Conservation (phyloP, 2,113 vertebrate genomes). For the Halcyon senegalensis region DNA sequence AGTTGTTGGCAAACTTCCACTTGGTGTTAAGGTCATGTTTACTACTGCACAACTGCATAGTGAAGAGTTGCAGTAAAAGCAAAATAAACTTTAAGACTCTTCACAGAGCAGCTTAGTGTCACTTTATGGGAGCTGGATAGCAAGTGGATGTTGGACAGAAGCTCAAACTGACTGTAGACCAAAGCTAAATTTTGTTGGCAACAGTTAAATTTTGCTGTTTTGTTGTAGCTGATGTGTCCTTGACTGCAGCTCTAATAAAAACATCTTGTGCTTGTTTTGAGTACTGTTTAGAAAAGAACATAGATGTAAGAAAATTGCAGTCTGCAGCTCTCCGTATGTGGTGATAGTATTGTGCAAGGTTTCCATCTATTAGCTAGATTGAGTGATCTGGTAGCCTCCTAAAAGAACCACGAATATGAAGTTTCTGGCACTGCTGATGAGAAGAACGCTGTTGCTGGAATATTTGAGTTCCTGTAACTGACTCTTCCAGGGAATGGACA, state of each 20-base stretch:
- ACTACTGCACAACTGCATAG: constrained; percentile 19
- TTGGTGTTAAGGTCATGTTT: constrained; percentile 35
- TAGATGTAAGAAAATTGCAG: not conserved
- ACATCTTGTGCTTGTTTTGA: not conserved
- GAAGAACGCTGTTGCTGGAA: not conserved
- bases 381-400: not conserved
- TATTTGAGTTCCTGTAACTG: not conserved
- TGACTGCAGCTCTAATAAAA: constrained; percentile 18
- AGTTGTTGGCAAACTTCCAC: constrained; percentile 46
- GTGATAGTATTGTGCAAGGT: not conserved
- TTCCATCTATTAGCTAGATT: not conserved
- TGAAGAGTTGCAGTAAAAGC: constrained; percentile 21
- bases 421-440: not conserved
- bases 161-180: not conserved
- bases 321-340: not conserved
- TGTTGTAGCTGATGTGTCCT: not conserved
- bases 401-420: not conserved
- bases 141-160: constrained; percentile 20
- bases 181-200: constrained; percentile 26
- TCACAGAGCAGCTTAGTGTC: not conserved
- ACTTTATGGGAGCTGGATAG: not conserved
- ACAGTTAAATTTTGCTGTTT: constrained; percentile 27
- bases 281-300: not conserved
- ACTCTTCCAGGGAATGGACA: not conserved
- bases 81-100: constrained; percentile 39